Conservation (phyloP, 1,140 invertebrate species). For the Rhyacophila brunnea region DNA sequence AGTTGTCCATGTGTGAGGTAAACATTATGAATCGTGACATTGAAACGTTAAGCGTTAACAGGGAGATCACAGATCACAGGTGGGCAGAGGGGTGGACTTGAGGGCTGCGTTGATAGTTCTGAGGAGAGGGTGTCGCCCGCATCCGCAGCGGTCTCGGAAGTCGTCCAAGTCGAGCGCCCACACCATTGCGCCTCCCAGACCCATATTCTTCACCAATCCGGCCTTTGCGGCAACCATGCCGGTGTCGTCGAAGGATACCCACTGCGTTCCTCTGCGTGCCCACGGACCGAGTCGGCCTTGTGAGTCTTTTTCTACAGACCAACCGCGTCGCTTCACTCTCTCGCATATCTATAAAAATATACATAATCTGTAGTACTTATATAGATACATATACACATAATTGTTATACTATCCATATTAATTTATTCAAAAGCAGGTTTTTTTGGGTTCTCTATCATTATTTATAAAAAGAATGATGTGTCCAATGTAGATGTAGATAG, state of each 20-base stretch:
- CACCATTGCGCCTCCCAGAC: constrained; percentile 74
- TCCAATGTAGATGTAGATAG: too few relatives aligned
- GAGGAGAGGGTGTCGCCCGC: constrained; percentile 58
- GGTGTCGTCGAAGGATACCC: constrained; percentile 80
- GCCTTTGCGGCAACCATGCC: constrained; percentile 61
- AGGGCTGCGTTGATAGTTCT: constrained; percentile 59
- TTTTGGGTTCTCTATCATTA: too few relatives aligned
- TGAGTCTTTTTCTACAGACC: constrained; percentile 65
- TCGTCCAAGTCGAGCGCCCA: constrained; percentile 82
- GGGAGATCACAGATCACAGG: constrained; percentile 39
- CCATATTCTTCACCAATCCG: constrained; percentile 57
- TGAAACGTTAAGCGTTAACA: background rate
- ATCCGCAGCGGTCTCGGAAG: constrained; percentile 66
- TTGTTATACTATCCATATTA: too few relatives aligned
- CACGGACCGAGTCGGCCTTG: constrained; percentile 70
- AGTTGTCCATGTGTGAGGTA: too few relatives aligned
- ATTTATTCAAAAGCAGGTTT: too few relatives aligned
- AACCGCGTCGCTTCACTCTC: constrained; percentile 59
- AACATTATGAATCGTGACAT: too few relatives aligned
- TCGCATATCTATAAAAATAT: constrained; percentile 59
- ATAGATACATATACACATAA: too few relatives aligned
- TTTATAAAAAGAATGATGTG: too few relatives aligned
- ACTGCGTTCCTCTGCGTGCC: constrained; percentile 70
- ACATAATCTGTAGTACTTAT: too few relatives aligned
- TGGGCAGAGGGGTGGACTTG: constrained; percentile 47